Conservation (phyloP, 2,888 invertebrate genomes). For the Dynastes tityus region DNA sequence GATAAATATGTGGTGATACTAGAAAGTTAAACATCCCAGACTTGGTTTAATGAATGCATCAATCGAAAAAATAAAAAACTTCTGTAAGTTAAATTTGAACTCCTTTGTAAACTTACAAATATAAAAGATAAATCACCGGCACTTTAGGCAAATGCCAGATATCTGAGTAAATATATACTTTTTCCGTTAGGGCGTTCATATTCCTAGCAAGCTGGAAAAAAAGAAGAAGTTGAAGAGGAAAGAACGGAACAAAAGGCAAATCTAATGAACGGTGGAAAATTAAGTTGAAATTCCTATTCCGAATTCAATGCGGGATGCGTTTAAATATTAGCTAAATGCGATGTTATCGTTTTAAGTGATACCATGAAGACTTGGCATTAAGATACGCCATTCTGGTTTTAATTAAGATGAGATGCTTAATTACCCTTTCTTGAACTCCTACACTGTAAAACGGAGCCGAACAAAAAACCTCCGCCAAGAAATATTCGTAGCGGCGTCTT, state of each 20-base stretch:
- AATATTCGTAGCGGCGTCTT: not conserved
- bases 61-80: too few species aligned
- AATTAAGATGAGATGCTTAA: conserved; percentile 69
- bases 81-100: too few species aligned
- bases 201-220: conserved; percentile 4
- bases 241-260: conserved; percentile 49
- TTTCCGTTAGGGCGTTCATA: conserved; percentile 1
- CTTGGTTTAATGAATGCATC: too few species aligned
- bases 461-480: conserved; percentile 35
- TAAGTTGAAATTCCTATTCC: conserved; percentile 64
- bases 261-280: conserved; percentile 55
- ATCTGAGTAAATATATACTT: conserved; percentile 8
- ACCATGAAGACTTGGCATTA: conserved; percentile 64
- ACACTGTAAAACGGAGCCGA: conserved; percentile 53
- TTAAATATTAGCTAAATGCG: conserved; percentile 63
- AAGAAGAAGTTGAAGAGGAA: conserved; percentile 29
- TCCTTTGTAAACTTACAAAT: too few species aligned
- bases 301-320: conserved; percentile 67
- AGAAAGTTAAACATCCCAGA: too few species aligned
- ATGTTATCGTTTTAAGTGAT: conserved; percentile 65
- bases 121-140: too few species aligned
- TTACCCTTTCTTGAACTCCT: conserved; percentile 58
- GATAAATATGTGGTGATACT: too few species aligned
- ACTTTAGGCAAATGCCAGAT: too few species aligned
- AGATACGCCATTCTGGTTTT: conserved; percentile 66